Evolutionary conservation across 2,113 vertebrate species (phyloP).

Genomic region (Eolophus roseicapilla): DNA sequence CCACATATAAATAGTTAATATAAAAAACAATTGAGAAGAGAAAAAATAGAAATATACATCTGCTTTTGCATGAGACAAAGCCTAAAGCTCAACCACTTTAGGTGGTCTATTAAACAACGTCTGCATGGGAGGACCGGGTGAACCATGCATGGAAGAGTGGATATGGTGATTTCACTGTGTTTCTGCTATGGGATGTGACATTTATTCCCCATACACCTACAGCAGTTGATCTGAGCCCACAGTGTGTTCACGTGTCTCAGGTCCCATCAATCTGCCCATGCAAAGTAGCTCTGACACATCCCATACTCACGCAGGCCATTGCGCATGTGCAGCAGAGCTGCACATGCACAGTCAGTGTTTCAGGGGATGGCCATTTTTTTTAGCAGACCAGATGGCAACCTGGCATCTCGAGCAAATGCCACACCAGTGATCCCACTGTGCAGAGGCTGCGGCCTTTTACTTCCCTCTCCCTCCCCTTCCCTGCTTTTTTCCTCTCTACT

Average conservation of each 20-base stretch:
- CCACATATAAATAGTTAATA: rapidly evolving
- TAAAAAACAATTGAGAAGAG: neutral
- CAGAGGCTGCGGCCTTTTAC: neutral
- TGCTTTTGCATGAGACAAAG: neutral
- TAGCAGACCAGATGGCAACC: slow-evolving; percentile 58
- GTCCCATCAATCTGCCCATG: neutral
- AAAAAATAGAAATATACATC: neutral
- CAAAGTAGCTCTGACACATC: slow-evolving; percentile 36
- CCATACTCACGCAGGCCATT: neutral
- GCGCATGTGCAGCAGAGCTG: neutral
- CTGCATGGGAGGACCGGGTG: neutral
- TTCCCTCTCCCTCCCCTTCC: neutral
- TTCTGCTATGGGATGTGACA: neutral
- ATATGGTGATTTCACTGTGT: rapidly evolving
- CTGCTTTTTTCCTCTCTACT: neutral
- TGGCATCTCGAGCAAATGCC: slow-evolving; percentile 37
- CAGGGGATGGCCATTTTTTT: slow-evolving; percentile 34
- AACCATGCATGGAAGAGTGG: rapidly evolving
- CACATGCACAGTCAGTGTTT: neutral
- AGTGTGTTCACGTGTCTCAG: neutral
- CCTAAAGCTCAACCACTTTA: neutral
- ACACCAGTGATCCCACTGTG: neutral
- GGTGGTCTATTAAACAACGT: neutral
- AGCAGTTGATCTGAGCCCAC: neutral
- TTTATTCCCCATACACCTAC: neutral